Conservation (phyloP, 2,888 invertebrate species). For the Sinhomidia bicolor region DNA sequence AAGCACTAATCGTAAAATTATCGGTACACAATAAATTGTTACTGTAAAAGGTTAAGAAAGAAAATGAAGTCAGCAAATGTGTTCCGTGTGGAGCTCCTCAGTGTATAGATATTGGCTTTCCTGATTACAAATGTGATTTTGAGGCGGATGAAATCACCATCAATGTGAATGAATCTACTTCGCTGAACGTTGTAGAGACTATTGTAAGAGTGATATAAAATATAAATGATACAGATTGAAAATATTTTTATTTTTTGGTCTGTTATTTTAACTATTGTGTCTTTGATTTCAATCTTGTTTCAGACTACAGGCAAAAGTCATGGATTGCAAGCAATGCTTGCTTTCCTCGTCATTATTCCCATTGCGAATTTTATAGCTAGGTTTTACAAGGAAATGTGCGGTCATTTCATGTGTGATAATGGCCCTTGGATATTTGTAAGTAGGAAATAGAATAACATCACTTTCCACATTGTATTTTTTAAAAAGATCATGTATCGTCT, state of each 20-base stretch:
- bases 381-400: conserved; percentile 45
- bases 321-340: conserved; percentile 7
- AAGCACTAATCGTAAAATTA: background rate
- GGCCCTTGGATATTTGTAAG: conserved; percentile 59
- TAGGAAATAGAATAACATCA: background rate
- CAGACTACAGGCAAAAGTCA: background rate
- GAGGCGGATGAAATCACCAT: background rate
- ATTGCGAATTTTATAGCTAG: conserved; percentile 50
- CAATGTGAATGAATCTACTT: background rate
- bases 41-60: background rate
- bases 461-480: background rate
- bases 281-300: background rate
- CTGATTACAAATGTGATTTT: background rate
- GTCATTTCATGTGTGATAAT: conserved; percentile 42
- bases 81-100: background rate
- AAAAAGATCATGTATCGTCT: background rate
- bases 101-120: background rate
- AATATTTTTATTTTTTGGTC: too few relatives aligned
- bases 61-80: background rate
- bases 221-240: background rate
- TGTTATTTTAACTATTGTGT: background rate
- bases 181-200: background rate
- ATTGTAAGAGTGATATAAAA: background rate
- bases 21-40: background rate
- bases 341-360: conserved; percentile 28